Evolutionary conservation across 2,113 vertebrate species (phyloP), one percentile per base, ranked within the genome.

Genomic region (Ailuropoda melanoleuca): DNA sequence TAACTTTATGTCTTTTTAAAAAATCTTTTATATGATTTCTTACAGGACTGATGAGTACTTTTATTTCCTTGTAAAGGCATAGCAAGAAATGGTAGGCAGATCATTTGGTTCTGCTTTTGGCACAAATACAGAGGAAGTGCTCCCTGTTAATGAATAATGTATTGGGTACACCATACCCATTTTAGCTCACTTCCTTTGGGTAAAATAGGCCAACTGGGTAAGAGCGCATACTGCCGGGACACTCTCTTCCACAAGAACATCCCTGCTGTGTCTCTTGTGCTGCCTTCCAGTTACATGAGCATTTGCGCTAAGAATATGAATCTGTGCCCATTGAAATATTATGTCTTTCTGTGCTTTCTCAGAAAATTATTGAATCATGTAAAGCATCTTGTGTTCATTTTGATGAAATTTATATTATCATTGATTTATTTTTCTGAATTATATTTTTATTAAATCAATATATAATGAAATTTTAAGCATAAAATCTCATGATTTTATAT

Each of bases 341-440:
- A n/a, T 43, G 7, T 66, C 17, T 82, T 95, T 77, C n/a, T 86
- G 39, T 78, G 4, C 17, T 78, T 17, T 89, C 34, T 17, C 31
- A 60, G 55, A 82, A 97, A 90, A 15, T 88, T 75, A 64, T n/a
- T 94, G 43, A 88, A 74, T 88, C 23, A 53, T 6, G 39, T 72
- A 14, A 86, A 88, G 7, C 26, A 77, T 66, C 60, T 80, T 4
- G 8, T 56, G 2, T 77, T 94, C 43, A 91, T 85, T 95, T 77
- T 82, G 39, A 90, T 96, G 24, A 93, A 92, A 68, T 39, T 13
- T 43, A 31, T 82, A 75, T 55, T 68, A 46, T 14, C n/a, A 68
- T 43, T 95, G 39, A 85, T 84, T 74, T 91, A 77, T 93, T 88
- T 96, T 89, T 96, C 4, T 84, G 34, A 77, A 70, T 97, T 60